Evolutionary conservation across 2,888 invertebrate genomes (phyloP), one percentile per base, ranked within the genome.

Genomic region (Endomychus coccineus): DNA sequence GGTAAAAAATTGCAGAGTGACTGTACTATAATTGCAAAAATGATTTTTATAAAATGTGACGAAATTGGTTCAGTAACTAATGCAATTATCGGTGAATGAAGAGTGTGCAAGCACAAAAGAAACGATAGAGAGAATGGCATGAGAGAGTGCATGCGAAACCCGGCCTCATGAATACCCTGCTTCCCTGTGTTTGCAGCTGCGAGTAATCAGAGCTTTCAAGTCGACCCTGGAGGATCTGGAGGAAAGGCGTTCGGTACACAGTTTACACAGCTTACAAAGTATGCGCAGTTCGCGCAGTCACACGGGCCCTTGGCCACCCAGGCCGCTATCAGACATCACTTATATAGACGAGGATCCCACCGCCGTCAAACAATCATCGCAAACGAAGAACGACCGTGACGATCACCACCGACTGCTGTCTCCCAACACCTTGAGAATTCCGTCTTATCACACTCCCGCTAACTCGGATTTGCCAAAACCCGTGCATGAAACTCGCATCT

Each of bases 121-220:
- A 33, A 16, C 23, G 33, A 32, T 32, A 33, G 38, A 33, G 34
- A 36, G 35, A 32, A 37, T 43, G 44, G 40, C 39, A 35, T 43
- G 43, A 40, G 49, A 53, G 52, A 50, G 58, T 58, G 66, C 64
- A 58, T 57, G 56, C 59, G 51, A 54, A 57, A 59, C 62, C 62
- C 59, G 46, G 61, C 59, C 63, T 64, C 59, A 37, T 64, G 61
- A 65, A 58, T 60, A 64, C 61, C 66, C 64, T 64, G 65, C 66
- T 66, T 63, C 73, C 74, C 73, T 74, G 69, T 75, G 75, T 79
- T 89, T 88, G 78, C 94, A 97, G 97, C 86, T 97, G 77, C 91
- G 97, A 75, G 97, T 98, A 75, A 95, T 97, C 77, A 90, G 95
- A 78, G 97, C 97, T 70, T 98, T 97, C 89, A 94, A 89, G 78